Conservation (phyloP, 2,113 vertebrate genomes). For the Hippotragus niger region DNA sequence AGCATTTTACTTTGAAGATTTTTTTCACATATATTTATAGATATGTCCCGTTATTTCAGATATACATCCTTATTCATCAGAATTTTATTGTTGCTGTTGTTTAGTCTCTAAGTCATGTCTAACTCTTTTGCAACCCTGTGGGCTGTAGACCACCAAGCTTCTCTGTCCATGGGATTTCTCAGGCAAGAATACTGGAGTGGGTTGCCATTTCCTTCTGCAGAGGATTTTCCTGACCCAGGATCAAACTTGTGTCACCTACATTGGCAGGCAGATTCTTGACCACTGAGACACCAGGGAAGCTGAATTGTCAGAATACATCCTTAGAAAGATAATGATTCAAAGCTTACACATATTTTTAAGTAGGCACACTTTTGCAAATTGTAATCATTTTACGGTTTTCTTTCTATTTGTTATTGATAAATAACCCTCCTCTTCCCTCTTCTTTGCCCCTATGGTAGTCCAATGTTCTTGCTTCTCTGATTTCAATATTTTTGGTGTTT, state of each 20-base stretch:
- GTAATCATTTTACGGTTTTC: neutral
- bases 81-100: neutral
- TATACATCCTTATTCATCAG: neutral
- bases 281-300: neutral
- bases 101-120: neutral
- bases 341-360: neutral
- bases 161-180: neutral
- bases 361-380: neutral
- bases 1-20: neutral
- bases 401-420: neutral
- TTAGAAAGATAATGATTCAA: neutral
- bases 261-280: neutral
- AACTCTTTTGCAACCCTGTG: neutral
- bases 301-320: neutral
- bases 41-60: neutral
- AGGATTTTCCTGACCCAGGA: neutral
- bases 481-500: neutral
- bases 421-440: fast-evolving
- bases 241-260: neutral
- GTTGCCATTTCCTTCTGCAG: neutral
- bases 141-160: neutral
- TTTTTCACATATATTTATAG: neutral
- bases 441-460: fast-evolving
- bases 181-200: neutral
- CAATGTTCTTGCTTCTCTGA: neutral